Conservation (phyloP, 2,797 vertebrate genomes). For the Psittacula derbiana region DNA sequence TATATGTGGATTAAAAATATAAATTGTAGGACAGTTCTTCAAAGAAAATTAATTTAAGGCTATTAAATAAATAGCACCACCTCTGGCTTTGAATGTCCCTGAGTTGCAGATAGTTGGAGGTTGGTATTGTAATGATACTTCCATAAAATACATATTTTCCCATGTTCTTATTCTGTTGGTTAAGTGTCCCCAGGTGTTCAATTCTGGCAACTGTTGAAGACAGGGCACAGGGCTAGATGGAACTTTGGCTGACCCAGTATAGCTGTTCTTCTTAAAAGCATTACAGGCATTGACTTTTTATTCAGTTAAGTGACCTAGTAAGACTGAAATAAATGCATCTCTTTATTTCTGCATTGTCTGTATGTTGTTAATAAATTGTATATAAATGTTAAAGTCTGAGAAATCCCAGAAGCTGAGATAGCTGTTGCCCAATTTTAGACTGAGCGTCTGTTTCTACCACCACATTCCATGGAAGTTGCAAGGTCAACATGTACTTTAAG, state of each 20-base stretch:
- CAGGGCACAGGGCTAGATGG: neutral
- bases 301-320: neutral
- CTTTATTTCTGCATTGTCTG: neutral
- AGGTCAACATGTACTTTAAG: neutral
- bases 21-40: neutral
- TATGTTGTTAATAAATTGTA: neutral
- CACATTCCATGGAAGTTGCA: neutral
- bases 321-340: neutral
- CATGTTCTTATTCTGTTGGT: neutral
- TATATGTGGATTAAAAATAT: neutral
- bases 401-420: neutral
- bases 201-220: neutral
- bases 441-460: neutral
- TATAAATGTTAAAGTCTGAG: neutral
- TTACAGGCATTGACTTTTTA: neutral
- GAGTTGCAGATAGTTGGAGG: neutral
- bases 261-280: neutral
- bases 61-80: neutral
- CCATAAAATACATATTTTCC: neutral
- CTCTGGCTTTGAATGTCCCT: neutral
- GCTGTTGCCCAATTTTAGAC: neutral
- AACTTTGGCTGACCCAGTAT: neutral
- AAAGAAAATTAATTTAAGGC: neutral
- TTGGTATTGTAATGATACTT: neutral
- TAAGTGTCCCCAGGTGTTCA: neutral